phyloP scores from a whole-genome alignment of 2,797 vertebrate species.

The Oryzias dopingdopingensis region DNA sequence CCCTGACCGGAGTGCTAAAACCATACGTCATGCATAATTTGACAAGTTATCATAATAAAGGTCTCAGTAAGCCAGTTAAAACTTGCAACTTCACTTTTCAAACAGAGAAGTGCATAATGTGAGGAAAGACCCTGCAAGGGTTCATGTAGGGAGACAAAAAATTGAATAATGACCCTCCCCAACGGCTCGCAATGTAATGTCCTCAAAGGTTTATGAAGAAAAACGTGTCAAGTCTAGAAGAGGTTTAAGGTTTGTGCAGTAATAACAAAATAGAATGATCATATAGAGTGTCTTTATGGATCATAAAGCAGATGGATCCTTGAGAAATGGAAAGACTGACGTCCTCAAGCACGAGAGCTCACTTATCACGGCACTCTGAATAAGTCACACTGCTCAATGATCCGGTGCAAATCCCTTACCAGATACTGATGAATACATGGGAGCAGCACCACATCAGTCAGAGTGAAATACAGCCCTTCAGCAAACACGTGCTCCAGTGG shows the following conservation, averaged over 20 bases:
- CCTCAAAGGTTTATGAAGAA: not conserved
- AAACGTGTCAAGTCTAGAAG: constrained; percentile 2
- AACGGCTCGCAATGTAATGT: not conserved
- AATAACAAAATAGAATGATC: constrained; percentile 9
- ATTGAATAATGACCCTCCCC: constrained; percentile 1
- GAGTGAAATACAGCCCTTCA: constrained; percentile 95
- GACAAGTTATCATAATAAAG: constrained; percentile 40
- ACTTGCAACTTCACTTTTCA: constrained; percentile 3
- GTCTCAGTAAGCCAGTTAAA: constrained; percentile 20
- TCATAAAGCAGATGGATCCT: constrained; percentile 14
- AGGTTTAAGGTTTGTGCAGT: not conserved
- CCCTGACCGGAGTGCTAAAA: constrained; percentile 37
- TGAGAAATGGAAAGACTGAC: constrained; percentile 1
- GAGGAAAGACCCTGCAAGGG: not conserved
- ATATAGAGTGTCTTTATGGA: constrained; percentile 11
- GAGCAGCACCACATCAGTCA: constrained; percentile 91
- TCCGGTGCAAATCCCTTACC: constrained; percentile 76
- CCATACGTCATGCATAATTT: constrained; percentile 36
- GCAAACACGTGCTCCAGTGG: constrained; percentile 91
- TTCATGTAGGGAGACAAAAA: constrained; percentile 15
- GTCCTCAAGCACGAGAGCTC: constrained; percentile 10
- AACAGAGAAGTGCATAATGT: constrained; percentile 2
- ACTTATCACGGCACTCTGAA: constrained; percentile 15
- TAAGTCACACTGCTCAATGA: constrained; percentile 17
- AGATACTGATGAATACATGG: constrained; percentile 92